Percentiles rank a stretch among this genome's conserved stretches.
Conservation (phyloP, 2,797 vertebrate species). For the Ambastaia sidthimunki region DNA sequence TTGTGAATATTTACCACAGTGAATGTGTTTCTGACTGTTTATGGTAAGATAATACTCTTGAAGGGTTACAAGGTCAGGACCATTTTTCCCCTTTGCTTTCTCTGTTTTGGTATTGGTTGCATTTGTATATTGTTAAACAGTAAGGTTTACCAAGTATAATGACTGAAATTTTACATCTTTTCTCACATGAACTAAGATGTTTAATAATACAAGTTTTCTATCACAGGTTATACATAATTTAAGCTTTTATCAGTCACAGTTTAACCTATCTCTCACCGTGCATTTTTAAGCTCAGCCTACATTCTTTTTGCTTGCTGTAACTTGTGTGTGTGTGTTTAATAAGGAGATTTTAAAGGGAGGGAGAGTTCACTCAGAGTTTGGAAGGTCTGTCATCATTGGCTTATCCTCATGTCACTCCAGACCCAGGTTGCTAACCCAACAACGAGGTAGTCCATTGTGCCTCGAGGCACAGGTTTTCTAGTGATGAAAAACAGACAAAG, state of each 20-base stretch:
- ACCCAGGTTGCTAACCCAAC: no score
- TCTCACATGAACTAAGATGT: neutral
- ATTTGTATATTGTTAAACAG: neutral
- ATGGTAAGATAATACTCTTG: neutral
- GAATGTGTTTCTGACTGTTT: conserved; percentile 24
- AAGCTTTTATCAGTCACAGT: neutral
- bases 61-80: conserved; percentile 6
- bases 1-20: neutral
- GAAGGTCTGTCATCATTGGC: no score
- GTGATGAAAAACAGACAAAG: conserved; percentile 2
- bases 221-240: neutral
- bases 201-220: neutral
- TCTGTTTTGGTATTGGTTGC: neutral
- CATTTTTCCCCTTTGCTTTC: neutral
- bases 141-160: neutral
- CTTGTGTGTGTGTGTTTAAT: neutral
- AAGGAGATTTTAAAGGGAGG: no score
- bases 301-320: neutral
- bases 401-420: neutral
- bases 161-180: neutral
- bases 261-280: neutral
- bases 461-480: neutral
- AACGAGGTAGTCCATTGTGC: no score
- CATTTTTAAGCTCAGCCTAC: neutral
- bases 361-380: no score